Percentiles rank a stretch among this genome's conserved stretches.
Evolutionary conservation across 2,797 vertebrate species (phyloP).

Genomic region (Emydoidea blandingii): DNA sequence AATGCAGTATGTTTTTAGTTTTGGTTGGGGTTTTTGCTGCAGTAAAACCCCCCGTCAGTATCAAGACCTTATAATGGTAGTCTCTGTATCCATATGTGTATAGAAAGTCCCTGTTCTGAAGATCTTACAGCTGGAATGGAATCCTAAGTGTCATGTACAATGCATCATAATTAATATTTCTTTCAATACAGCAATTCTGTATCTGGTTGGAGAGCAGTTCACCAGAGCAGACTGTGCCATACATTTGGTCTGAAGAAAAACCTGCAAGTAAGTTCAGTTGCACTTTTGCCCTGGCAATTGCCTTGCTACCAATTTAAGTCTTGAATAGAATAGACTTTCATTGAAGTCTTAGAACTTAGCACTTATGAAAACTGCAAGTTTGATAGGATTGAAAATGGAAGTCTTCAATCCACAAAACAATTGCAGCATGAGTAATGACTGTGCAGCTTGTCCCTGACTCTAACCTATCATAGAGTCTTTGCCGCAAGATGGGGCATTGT

Average conservation of each 20-base stretch:
- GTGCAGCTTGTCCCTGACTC: background rate
- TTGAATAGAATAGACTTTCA: background rate
- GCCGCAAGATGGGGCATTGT: background rate
- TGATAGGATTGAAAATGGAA: background rate
- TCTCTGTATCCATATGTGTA: background rate
- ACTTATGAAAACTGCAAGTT: background rate
- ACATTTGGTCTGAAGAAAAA: constrained; percentile 95
- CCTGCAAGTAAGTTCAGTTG: constrained; percentile 88
- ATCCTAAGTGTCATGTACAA: background rate
- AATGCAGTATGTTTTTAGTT: background rate
- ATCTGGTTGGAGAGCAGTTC: constrained; percentile 99
- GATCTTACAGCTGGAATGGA: background rate
- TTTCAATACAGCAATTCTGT: constrained; percentile 91
- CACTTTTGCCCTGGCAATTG: background rate
- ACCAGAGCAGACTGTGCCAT: constrained; percentile 95
- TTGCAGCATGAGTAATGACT: background rate
- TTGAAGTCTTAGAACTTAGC: background rate
- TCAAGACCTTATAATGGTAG: background rate
- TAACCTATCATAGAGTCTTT: background rate
- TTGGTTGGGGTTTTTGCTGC: background rate
- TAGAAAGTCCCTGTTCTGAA: background rate
- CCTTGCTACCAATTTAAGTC: background rate
- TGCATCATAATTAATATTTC: background rate
- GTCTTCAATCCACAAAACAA: background rate
- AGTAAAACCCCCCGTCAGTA: background rate